Evolutionary conservation across 2,797 vertebrate species (phyloP).

Genomic region (Eulemur mongoz): DNA sequence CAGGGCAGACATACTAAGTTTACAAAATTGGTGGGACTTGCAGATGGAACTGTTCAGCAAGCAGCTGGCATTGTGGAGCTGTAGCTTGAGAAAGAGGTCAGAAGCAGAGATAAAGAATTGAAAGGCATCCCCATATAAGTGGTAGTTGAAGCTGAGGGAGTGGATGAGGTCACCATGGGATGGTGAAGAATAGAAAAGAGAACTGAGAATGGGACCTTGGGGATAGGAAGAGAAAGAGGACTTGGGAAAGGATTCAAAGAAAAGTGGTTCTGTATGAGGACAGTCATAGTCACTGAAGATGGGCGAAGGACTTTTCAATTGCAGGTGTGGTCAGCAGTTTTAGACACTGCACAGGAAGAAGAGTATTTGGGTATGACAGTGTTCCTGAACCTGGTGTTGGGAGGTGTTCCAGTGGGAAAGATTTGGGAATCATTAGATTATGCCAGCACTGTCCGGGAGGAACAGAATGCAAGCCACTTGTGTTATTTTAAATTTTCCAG

Average conservation of each 20-base stretch:
- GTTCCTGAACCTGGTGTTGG: neutral
- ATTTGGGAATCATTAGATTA: neutral
- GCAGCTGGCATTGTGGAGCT: neutral
- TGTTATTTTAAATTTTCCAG: conserved; percentile 25
- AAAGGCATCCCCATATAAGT: conserved; percentile 16
- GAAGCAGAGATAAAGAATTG: conserved; percentile 17
- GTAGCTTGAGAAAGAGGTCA: conserved; percentile 52
- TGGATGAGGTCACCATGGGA: conserved; percentile 38
- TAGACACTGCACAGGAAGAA: neutral
- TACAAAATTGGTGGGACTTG: neutral
- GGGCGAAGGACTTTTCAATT: neutral
- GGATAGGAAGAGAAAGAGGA: conserved; percentile 45
- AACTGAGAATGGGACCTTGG: conserved; percentile 17
- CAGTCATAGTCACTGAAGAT: neutral
- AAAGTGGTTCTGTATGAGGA: neutral
- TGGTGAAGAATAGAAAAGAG: conserved; percentile 39
- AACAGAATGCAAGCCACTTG: neutral
- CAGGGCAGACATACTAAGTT: neutral
- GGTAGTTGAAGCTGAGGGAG: conserved; percentile 19
- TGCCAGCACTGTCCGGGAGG: neutral
- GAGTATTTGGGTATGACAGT: neutral
- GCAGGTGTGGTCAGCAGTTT: neutral
- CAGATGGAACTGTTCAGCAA: neutral
- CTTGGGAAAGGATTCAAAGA: conserved; percentile 34
- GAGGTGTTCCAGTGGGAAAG: neutral